Percentiles rank a stretch among this genome's conserved stretches.
These are phyloP conservation scores for Neotragus moschatus DNA, from an alignment of 2,113 vertebrate species.

Conservation along the genomic window DNA sequence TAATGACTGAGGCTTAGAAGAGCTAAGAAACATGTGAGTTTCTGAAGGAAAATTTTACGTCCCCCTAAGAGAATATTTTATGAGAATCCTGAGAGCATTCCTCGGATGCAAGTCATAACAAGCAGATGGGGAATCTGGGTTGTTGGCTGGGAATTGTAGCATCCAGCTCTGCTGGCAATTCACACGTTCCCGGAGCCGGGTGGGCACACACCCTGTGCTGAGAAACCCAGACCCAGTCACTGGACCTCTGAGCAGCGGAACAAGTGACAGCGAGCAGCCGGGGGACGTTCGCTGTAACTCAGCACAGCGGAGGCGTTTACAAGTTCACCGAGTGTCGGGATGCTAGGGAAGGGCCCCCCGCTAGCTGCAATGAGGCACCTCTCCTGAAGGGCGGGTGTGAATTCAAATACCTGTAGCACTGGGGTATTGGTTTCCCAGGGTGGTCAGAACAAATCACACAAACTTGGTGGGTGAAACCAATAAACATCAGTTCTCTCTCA, in stretches of 20 bases:
- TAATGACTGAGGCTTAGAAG: not conserved
- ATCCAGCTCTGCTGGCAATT: not conserved
- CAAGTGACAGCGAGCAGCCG: not conserved
- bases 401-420: not conserved
- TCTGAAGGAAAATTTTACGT: not conserved
- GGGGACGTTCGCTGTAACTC: not conserved
- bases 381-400: not conserved
- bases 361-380: not conserved
- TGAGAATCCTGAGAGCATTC: not conserved
- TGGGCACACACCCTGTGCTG: not conserved
- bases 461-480: not conserved
- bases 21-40: not conserved
- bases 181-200: not conserved
- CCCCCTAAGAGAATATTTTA: not conserved
- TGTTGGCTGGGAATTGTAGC: not conserved
- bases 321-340: not conserved
- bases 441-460: not conserved
- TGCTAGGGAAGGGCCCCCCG: not conserved
- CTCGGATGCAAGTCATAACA: slow-evolving; percentile 2
- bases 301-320: not conserved
- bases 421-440: not conserved
- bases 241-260: not conserved
- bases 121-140: slow-evolving; percentile 32
- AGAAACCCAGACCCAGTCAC: not conserved
- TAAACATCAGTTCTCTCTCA: not conserved